Evolutionary conservation across 2,797 vertebrate species (phyloP), one percentile per base, ranked within the genome.

Genomic region (Rallus crepitans): DNA sequence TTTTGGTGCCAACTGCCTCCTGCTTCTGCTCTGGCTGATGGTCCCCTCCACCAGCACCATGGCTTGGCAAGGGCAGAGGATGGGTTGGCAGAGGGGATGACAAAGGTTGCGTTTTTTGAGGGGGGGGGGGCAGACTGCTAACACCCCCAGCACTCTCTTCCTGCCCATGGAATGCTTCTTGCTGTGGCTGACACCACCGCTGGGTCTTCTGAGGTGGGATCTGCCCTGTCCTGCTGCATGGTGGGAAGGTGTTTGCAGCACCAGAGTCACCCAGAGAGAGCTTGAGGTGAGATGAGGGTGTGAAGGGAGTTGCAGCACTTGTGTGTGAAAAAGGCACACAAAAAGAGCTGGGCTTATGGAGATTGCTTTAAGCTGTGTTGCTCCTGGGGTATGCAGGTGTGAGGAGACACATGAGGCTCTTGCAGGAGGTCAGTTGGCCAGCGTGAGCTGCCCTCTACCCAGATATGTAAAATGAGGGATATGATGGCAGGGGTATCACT

Each of bases 191-290:
- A 33, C 39, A 42, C 10, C 66, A 6, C 12, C 3, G 17, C 25
- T 31, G 28, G 0, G 0, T 48, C 33, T 28, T 42, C 24, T 0
- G 0, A 53, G 40, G 35, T 12, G 14, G 18, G 27, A 64, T 23
- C 31, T 40, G 23, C 2, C 2, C 33, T 76, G 55, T 45, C 55
- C 25, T 87, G 11, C 63, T 39, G 55, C 20, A 37, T 66, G 42
- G 31, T 21, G 27, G 11, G 48, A 18, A 59, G 33, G 24, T 20
- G 8, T 63, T 73, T 65, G 64, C 56, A 85, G 35, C 21, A 52
- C 64, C 14, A 12, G 11, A 30, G 53, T 42, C 30, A 15, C 21
- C 11, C 35, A 25, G n/a, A 5, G 31, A 50, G 14, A 25, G 6
- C 45, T 80, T 83, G 53, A 47, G 47, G 47, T 47, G 27, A 48